A percentile compares a stretch with the other conserved stretches of the same genome.
These are phyloP conservation scores for Xerus rutilus DNA, from an alignment of 2,797 vertebrate genomes.

Conservation along the genomic window DNA sequence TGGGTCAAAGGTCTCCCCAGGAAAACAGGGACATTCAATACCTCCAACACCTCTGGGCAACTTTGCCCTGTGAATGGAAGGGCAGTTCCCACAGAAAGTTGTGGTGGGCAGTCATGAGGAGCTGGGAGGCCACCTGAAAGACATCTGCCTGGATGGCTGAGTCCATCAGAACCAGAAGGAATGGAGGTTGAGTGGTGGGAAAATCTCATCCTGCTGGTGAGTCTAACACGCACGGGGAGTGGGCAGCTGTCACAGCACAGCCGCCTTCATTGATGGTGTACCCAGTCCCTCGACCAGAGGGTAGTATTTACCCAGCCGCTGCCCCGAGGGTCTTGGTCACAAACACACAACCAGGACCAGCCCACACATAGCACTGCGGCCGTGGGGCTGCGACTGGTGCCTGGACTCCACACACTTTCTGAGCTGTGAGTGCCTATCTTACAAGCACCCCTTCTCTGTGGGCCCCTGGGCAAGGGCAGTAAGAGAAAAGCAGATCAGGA, in stretches of 20 bases:
- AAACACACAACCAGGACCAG: constrained; percentile 77
- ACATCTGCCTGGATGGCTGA: accelerated
- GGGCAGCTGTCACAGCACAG: not conserved
- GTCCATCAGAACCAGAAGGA: not conserved
- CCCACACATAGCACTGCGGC: too few species aligned
- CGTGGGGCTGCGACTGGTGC: accelerated
- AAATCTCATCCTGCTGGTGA: not conserved
- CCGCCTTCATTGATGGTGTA: not conserved
- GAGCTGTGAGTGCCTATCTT: not conserved
- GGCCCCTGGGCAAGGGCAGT: constrained; percentile 82
- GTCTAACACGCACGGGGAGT: not conserved
- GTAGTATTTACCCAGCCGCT: constrained; percentile 88
- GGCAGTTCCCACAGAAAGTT: not conserved
- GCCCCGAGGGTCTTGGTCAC: constrained; percentile 78
- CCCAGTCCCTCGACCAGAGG: constrained; percentile 83
- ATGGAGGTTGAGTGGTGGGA: not conserved
- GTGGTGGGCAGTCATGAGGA: not conserved
- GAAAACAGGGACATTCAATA: not conserved
- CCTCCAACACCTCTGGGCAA: not conserved
- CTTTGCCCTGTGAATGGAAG: not conserved
- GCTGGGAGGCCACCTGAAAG: not conserved
- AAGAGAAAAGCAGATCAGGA: not conserved
- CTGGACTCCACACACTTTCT: not conserved
- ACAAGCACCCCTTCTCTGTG: not conserved
- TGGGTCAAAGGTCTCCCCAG: not conserved